Conservation (phyloP, 2,113 vertebrate genomes). For the Anas platyrhynchos region DNA sequence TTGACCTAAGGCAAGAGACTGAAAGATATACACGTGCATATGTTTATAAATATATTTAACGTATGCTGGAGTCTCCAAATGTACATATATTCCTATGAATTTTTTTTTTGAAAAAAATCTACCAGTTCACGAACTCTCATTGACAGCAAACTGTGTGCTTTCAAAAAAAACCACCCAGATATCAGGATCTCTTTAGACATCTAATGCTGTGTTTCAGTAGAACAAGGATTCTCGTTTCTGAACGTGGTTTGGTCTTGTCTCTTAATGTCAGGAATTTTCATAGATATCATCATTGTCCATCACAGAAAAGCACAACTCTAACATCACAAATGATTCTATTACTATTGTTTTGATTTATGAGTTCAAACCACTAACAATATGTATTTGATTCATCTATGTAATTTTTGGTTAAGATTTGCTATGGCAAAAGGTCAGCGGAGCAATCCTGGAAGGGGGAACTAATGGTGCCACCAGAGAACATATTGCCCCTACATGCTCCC, state of each 20-base stretch:
- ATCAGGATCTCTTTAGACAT: neutral
- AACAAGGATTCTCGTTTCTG: neutral
- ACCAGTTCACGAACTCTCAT: neutral
- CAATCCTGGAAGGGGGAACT: neutral
- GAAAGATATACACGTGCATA: neutral
- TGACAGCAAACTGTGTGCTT: neutral
- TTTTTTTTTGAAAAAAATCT: neutral
- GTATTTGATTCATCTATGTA: neutral
- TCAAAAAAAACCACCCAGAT: neutral
- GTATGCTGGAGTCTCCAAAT: neutral
- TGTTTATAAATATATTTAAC: neutral
- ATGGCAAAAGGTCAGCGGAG: constrained; percentile 11
- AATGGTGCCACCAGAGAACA: neutral
- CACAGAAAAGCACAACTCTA: neutral
- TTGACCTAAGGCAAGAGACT: neutral
- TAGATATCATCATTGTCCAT: neutral
- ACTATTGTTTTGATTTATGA: neutral
- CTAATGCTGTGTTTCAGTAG: neutral
- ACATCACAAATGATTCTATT: neutral
- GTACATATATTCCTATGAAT: neutral
- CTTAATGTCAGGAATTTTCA: neutral
- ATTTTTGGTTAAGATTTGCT: neutral
- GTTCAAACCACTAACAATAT: neutral
- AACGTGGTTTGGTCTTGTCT: neutral
- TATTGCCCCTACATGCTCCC: neutral